Percentiles rank a stretch among this genome's conserved stretches.
Conservation (phyloP, 2,888 invertebrate genomes). For the Eupeodes latifasciatus region DNA sequence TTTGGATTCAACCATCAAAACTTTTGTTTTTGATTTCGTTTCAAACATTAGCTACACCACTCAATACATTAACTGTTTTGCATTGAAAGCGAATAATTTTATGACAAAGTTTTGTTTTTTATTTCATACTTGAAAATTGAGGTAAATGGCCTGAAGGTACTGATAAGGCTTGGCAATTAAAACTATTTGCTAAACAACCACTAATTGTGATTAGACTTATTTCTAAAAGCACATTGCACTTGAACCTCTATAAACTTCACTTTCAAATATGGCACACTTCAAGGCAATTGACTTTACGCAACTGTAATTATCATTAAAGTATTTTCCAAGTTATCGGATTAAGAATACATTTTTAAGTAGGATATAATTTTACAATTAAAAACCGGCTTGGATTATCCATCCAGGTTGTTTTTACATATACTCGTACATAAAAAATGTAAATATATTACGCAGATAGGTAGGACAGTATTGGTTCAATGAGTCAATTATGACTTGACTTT, state of each 20-base stretch:
- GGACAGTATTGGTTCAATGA: background rate
- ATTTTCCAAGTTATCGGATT: conserved; percentile 10
- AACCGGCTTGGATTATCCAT: background rate
- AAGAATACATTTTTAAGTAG: conserved; percentile 2
- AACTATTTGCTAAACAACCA: conserved; percentile 8
- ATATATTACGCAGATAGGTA: background rate
- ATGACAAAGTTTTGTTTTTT: background rate
- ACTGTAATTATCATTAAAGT: conserved; percentile 26
- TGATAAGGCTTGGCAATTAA: conserved; percentile 51
- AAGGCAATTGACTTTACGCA: conserved; percentile 42
- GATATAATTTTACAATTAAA: background rate
- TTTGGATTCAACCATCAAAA: too few relatives aligned
- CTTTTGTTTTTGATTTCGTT: too few relatives aligned
- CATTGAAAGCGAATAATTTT: background rate
- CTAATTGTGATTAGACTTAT: conserved; percentile 31
- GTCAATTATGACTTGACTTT: background rate
- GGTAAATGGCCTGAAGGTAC: conserved; percentile 26
- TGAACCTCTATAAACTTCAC: conserved; percentile 54
- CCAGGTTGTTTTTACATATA: background rate
- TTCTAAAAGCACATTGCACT: conserved; percentile 46
- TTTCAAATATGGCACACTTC: conserved; percentile 49
- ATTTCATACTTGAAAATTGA: conserved; percentile 29
- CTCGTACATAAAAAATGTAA: background rate
- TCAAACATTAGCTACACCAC: too few relatives aligned
- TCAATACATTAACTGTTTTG: background rate